Percentiles rank a stretch among this genome's conserved stretches.
phyloP scores from a whole-genome alignment of 2,797 vertebrate genomes.

The Champsocephalus gunnari region DNA sequence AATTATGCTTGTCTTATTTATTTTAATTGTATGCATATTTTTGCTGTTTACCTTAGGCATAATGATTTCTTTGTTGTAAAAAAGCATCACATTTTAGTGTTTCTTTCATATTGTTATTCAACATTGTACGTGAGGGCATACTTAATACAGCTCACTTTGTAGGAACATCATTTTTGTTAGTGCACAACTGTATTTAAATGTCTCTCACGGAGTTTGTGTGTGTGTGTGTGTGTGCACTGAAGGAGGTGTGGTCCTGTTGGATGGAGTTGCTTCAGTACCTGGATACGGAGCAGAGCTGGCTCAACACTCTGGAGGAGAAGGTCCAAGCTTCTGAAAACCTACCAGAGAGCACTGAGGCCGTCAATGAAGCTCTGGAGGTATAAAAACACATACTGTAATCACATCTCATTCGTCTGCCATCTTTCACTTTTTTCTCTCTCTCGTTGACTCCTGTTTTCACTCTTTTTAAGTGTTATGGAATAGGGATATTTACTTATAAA shows the following conservation, averaged over 20 bases:
- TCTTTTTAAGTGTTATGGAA: background rate
- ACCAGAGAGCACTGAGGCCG: constrained; percentile 86
- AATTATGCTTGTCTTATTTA: constrained; percentile 30
- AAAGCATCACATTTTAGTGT: background rate
- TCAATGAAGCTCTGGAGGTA: constrained; percentile 93
- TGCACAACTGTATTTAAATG: constrained; percentile 3
- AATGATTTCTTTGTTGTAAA: background rate
- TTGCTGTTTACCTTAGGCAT: constrained; percentile 9
- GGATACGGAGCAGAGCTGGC: constrained; percentile 93
- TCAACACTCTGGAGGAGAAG: constrained; percentile 90
- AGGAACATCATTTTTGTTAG: constrained; percentile 6
- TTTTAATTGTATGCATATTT: background rate
- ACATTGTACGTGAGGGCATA: background rate
- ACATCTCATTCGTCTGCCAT: background rate
- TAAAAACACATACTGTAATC: constrained; percentile 2
- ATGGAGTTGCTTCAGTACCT: constrained; percentile 96
- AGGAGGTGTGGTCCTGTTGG: constrained; percentile 99
- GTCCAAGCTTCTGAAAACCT: constrained; percentile 86
- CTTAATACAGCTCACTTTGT: constrained; percentile 10
- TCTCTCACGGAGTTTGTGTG: constrained; percentile 2
- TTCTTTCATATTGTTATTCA: constrained; percentile 6
- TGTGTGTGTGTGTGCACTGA: constrained; percentile 9
- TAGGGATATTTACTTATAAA: background rate
- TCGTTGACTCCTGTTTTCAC: background rate
- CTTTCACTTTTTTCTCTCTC: background rate